Base-by-base conservation (phyloP, 2,888 invertebrate genomes). In the Fissipunctia ypsillon region DNA sequence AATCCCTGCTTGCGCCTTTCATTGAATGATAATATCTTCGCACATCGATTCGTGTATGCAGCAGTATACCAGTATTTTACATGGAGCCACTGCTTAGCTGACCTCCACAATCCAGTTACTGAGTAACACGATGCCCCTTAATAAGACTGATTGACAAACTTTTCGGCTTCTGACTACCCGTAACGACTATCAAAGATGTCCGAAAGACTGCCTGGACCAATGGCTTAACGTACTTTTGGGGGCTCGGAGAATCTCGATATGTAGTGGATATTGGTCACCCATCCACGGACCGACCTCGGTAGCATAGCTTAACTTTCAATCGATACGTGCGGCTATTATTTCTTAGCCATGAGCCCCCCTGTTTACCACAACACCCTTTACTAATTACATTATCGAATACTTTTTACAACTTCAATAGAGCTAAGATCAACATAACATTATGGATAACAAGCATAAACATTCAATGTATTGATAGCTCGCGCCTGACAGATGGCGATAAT, bases 401-500 rank as follows among this genome's bases (percentile, higher is more conserved):
- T 28, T 59, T 43, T 72, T 57, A 25, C 3, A 48, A 16, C n/a
- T 31, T n/a, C 0, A 25, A 16, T 28, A 48, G n/a, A 28, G 5
- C 10, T 19, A 41, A 66, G 31, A 61, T 48, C 41, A 61, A 10
- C 19, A 25, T 41, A 35, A 31, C 9, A 31, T 52, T 69, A 78
- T 28, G 48, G 52, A 28, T 48, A 3, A 10, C 54, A 56, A 38
- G 12, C 12, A 48, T 38, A n/a, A 50, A 57, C 12, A 60, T 35
- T 60, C 0, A 22, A 41, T 38, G 31, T 38, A 65, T 65, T 19
- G 9, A 66, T 35, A 64, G 57, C 35, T 56, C 28, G 52, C 64
- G 60, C 4, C 43, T 7, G 60, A 45, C 71, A 75, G 71, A 22
- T 81, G 84, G 12, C 22, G 54, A 35, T 75, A 66, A 84, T 80